Conservation (phyloP, 2,797 vertebrate species). For the Eupleurogrammus muticus region DNA sequence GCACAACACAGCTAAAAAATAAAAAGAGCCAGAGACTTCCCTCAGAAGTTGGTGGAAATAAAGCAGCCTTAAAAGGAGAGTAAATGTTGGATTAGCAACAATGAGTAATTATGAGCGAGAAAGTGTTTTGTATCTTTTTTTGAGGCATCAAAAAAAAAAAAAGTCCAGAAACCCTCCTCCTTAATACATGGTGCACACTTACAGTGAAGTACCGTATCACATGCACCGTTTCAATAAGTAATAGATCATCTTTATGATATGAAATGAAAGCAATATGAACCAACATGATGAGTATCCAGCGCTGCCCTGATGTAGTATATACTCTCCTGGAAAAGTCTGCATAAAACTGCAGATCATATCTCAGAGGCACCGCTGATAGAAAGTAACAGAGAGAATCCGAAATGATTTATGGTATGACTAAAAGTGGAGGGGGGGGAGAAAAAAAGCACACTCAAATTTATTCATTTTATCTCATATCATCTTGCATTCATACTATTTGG, state of each 20-base stretch:
- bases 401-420: neutral
- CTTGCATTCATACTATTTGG: neutral
- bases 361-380: constrained; percentile 8
- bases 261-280: constrained; percentile 9
- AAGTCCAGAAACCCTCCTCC: too few species aligned
- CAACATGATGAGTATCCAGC: neutral
- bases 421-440: neutral
- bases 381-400: constrained; percentile 20
- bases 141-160: neutral
- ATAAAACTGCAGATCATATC: constrained; percentile 29
- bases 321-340: constrained; percentile 6
- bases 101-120: neutral
- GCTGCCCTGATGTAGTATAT: constrained; percentile 17
- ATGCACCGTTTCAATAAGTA: neutral
- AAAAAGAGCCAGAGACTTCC: neutral
- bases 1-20: neutral
- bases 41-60: neutral
- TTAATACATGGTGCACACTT: neutral
- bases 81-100: neutral
- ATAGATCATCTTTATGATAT: constrained; percentile 3
- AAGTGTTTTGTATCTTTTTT: too few species aligned
- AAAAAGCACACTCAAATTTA: neutral
- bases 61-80: neutral
- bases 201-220: neutral
- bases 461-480: neutral